A percentile compares a stretch with the other conserved stretches of the same genome.
Conservation (phyloP, 2,113 vertebrate species). For the Macrotus californicus region DNA sequence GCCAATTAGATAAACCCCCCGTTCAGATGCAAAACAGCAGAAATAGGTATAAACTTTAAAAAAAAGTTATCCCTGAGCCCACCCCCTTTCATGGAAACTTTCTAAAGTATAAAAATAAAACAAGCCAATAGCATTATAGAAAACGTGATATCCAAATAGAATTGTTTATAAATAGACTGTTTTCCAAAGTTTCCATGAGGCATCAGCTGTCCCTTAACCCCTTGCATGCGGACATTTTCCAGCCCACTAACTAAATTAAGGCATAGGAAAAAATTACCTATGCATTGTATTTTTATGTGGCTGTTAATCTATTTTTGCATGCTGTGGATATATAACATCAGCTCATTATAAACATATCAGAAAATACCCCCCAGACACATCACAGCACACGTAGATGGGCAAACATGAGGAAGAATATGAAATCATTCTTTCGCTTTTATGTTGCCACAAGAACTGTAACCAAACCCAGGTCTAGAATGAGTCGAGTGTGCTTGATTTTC, state of each 20-base stretch:
- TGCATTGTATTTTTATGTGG: constrained; percentile 60
- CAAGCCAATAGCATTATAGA: constrained; percentile 71
- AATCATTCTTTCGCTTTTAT: neutral
- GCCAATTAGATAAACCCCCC: neutral
- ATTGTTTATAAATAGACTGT: constrained; percentile 79
- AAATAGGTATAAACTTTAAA: constrained; percentile 40
- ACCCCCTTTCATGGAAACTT: constrained; percentile 67
- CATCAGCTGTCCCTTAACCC: constrained; percentile 77
- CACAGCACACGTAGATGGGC: neutral
- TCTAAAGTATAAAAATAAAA: constrained; percentile 73
- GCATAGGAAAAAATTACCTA: constrained; percentile 69
- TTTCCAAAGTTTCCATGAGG: constrained; percentile 77
- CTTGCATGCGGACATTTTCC: constrained; percentile 56
- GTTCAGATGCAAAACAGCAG: neutral
- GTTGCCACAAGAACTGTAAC: neutral
- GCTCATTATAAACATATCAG: neutral
- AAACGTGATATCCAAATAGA: constrained; percentile 75
- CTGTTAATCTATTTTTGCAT: constrained; percentile 35
- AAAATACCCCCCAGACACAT: neutral
- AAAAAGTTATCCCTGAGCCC: neutral
- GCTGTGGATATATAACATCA: neutral
- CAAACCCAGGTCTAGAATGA: neutral
- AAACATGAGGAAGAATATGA: neutral
- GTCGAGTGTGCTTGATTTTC: neutral
- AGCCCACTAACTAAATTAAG: constrained; percentile 60